Percentiles rank a stretch among this genome's conserved stretches.
These are phyloP conservation scores for Turdus rufiventris DNA, from an alignment of 2,113 vertebrate genomes.

Conservation along the genomic window DNA sequence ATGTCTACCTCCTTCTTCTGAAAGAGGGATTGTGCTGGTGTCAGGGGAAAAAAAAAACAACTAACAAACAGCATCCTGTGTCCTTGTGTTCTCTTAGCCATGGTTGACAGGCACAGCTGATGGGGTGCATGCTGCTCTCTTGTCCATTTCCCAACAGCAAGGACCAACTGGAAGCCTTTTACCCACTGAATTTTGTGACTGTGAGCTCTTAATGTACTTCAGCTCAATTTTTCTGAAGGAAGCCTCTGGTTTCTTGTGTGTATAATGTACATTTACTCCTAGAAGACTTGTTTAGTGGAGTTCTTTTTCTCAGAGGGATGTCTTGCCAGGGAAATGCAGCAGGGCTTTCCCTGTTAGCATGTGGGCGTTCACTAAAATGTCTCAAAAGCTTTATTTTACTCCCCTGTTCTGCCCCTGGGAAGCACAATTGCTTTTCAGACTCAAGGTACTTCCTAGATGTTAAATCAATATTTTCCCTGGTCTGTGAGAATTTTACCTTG, in stretches of 20 bases:
- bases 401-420: background rate
- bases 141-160: background rate
- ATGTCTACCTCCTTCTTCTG: background rate
- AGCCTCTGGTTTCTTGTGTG: background rate
- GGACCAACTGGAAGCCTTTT: background rate
- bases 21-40: background rate
- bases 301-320: background rate
- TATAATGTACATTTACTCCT: background rate
- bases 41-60: background rate
- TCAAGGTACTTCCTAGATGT: background rate
- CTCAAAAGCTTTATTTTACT: background rate
- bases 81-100: background rate
- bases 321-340: background rate
- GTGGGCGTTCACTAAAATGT: background rate
- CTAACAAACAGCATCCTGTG: background rate
- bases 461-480: background rate
- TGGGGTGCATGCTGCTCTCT: background rate
- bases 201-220: background rate
- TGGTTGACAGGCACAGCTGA: background rate
- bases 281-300: background rate
- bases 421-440: background rate
- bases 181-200: background rate
- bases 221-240: background rate
- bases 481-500: background rate
- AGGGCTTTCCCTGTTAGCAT: conserved; percentile 13